Evolutionary conservation across 2,888 invertebrate species (phyloP), one percentile per base, ranked within the genome.

Genomic region (Keiferia lycopersicella): DNA sequence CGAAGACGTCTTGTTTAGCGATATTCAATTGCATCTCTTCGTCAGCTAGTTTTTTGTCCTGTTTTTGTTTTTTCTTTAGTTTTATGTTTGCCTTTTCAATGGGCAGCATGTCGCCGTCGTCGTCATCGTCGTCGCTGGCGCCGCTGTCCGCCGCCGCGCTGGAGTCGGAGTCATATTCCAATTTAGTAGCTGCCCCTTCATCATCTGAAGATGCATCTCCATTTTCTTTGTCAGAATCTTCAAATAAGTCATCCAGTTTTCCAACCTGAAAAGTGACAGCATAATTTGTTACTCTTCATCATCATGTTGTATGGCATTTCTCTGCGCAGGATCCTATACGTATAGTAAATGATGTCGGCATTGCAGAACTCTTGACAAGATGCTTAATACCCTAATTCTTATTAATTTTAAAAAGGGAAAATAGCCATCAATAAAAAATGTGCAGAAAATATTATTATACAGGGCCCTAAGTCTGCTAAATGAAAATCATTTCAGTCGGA

Each of bases 11-110:
- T 78, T 95, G 95, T 72, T 95, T 94, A 0, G 94, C 93, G 65
- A 96, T 94, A 79, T 97, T 97, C 65, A 96, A 92, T 84, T 96
- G 94, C 90, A 97, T 91, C 91, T 98, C 98, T 64, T 95, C 95
- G 75, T 96, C 95, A 4, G 96, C 96, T 62, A 95, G 82, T 82
- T 95, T 93, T 65, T 95, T 92, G 69, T 96, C 94, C 70, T 93
- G 82, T 68, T 94, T 94, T 79, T 95, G 93, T 77, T 95, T 95
- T 79, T 94, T 95, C 76, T 95, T 95, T 3, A 98, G 88, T 80
- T 95, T 95, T 68, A 94, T 94, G 66, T 96, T 96, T 65, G 95
- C 94, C 79, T 95, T 97, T 88, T 98, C 98, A 79, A 98, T 96
- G 0, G 98, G 98, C 61, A 98, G 83, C 83, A 96, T 88, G 76